These are phyloP conservation scores for Chloroceryle inda DNA, from an alignment of 2,797 vertebrate genomes.

Conservation along the genomic window DNA sequence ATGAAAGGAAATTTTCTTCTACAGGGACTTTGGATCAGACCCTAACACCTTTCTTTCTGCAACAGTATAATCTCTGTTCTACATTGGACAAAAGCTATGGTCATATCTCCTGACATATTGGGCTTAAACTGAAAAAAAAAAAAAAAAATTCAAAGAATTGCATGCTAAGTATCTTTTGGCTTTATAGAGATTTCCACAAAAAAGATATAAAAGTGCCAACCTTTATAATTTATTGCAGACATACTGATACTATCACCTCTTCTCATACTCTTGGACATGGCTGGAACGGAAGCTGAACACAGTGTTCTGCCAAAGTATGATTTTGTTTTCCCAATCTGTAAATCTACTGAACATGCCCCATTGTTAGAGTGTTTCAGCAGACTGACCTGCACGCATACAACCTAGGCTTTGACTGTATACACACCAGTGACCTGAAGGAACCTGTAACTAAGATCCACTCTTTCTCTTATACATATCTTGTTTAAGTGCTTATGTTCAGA, in stretches of 20 bases:
- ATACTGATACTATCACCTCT: constrained; percentile 11
- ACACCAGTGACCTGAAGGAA: not conserved
- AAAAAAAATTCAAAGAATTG: not conserved
- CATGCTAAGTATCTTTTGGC: not conserved
- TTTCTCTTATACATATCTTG: not conserved
- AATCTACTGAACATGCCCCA: not conserved
- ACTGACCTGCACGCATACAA: not conserved
- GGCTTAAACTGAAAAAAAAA: not conserved
- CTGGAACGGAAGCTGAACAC: constrained; percentile 43
- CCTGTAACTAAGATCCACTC: not conserved
- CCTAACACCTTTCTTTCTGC: not conserved
- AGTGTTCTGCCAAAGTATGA: constrained; percentile 48
- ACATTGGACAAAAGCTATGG: not conserved
- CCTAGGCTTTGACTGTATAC: not conserved
- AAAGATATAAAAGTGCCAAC: constrained; percentile 24
- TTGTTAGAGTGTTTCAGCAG: not conserved
- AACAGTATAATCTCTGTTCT: not conserved
- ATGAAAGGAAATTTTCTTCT: not conserved
- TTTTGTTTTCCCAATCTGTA: constrained; percentile 2
- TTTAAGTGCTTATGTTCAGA: not conserved
- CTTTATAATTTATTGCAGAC: constrained; percentile 45
- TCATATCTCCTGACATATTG: not conserved
- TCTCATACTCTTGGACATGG: constrained; percentile 16
- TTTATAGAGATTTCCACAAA: not conserved
- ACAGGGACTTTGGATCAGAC: not conserved